Evolutionary conservation across 2,113 vertebrate species (phyloP).

Genomic region (Scytalopus superciliaris): DNA sequence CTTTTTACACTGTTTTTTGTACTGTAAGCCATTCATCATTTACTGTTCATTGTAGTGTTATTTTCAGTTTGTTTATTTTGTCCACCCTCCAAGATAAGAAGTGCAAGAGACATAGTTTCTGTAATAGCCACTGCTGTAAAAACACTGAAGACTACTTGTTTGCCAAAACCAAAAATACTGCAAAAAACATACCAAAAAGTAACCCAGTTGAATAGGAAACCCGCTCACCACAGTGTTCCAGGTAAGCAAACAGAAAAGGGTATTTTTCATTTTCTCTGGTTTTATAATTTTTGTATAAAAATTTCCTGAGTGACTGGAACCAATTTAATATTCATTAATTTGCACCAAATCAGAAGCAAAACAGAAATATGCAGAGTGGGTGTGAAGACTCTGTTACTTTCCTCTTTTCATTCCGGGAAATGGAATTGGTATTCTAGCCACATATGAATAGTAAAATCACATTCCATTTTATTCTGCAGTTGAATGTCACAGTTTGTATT

Average conservation of each 20-base stretch:
- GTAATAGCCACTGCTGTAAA: slow-evolving; percentile 81
- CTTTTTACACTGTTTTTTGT: slow-evolving; percentile 98
- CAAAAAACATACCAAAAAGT: slow-evolving; percentile 39
- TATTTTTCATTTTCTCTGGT: background rate
- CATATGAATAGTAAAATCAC: background rate
- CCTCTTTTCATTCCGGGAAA: background rate
- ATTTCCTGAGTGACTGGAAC: background rate
- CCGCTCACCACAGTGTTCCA: slow-evolving; percentile 36
- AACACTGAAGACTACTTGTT: slow-evolving; percentile 86
- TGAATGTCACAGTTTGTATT: background rate
- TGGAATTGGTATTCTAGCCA: background rate
- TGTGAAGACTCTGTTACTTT: background rate
- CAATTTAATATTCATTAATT: background rate
- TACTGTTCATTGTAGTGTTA: slow-evolving; percentile 78
- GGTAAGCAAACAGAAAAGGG: slow-evolving; percentile 61
- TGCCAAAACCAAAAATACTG: slow-evolving; percentile 54
- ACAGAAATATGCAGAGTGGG: background rate
- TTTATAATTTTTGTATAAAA: background rate
- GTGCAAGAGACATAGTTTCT: slow-evolving; percentile 86
- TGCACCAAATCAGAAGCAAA: background rate
- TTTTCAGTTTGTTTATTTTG: slow-evolving; percentile 87
- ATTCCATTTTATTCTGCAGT: background rate
- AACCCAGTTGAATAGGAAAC: slow-evolving; percentile 41
- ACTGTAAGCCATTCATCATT: slow-evolving; percentile 84
- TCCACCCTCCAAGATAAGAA: slow-evolving; percentile 87